Evolutionary conservation across 30 jellyfish, hydroid and myxozoan genomes (phyloP), one percentile per base, ranked within the genome.

Genomic region (Aurelia sp.): DNA sequence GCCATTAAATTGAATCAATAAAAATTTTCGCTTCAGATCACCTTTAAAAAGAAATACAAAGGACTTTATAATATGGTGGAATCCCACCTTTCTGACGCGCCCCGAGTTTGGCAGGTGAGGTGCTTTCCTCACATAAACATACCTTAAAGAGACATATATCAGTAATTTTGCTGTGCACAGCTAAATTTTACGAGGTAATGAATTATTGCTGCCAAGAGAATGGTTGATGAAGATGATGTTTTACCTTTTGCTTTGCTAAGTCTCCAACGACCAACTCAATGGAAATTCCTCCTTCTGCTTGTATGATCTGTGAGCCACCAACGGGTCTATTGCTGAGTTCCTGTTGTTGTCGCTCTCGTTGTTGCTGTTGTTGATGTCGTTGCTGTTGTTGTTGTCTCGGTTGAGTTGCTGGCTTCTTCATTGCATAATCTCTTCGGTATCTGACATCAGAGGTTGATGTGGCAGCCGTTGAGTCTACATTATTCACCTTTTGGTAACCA

Each of bases 261-360:
- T 67, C 83, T 27, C 90, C 90, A 67, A 80, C 40, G 44, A 65
- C 83, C 17, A 80, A 23, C 33, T 80, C 83, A 33, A 80, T 23
- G 21, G 40, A 3, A 10, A 77, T 35, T 10, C 77, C 88, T 19
- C 48, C 41, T 23, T 22, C 13, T 11, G 78, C 22, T n/a, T 50
- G 13, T 10, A 31, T 50, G 16, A 4, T 31, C 27, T 23, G 37
- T 58, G 40, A 27, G 17, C 30, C 20, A 6, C 74, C 20, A 21
- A 9, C 15, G 30, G 11, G 35, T 0, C 22, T 22, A 12, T 55
- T 16, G 7, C 7, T 10, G 20, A 58, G 19, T 9, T 44, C 55
- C 55, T 44, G 15, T 12, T 40, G 23, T 70, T 9, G 64, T 5
- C 17, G 23, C 35, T 37, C 21, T 30, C 11, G 69, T 15, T 59